Conservation (phyloP, 2,797 vertebrate genomes). For the Karalla daura region DNA sequence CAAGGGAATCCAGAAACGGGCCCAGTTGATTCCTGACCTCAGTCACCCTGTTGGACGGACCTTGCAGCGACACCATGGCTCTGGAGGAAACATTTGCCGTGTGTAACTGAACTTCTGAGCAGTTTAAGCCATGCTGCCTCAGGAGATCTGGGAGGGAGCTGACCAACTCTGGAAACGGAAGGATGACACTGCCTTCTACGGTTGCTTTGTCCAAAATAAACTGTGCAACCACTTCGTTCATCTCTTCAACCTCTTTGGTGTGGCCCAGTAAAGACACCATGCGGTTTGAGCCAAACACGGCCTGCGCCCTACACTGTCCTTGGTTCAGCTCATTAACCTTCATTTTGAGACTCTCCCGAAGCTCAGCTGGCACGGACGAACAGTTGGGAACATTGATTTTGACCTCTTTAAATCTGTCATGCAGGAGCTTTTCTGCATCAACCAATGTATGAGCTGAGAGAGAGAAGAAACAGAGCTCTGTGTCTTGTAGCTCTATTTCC, state of each 20-base stretch:
- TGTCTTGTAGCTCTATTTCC: constrained; percentile 59
- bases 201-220: constrained; percentile 52
- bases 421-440: constrained; percentile 13
- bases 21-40: constrained; percentile 27
- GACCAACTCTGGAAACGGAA: constrained; percentile 47
- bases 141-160: constrained; percentile 44
- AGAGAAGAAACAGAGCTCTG: constrained; percentile 50
- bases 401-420: constrained; percentile 51
- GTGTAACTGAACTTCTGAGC: constrained; percentile 47
- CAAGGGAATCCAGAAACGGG: constrained; percentile 51
- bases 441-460: constrained; percentile 41
- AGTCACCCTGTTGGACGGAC: constrained; percentile 40
- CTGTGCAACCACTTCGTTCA: constrained; percentile 35
- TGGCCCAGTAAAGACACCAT: constrained; percentile 57
- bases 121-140: constrained; percentile 44
- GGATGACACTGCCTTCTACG: constrained; percentile 20
- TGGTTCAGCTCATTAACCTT: constrained; percentile 47
- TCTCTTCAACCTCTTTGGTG: constrained; percentile 49
- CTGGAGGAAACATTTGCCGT: constrained; percentile 12
- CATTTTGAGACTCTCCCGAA: constrained; percentile 47
- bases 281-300: constrained; percentile 17
- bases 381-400: constrained; percentile 39
- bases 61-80: constrained; percentile 39
- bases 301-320: constrained; percentile 22
- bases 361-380: constrained; percentile 22